Conservation (phyloP, 2,888 invertebrate genomes). For the Sphinx pinastri region DNA sequence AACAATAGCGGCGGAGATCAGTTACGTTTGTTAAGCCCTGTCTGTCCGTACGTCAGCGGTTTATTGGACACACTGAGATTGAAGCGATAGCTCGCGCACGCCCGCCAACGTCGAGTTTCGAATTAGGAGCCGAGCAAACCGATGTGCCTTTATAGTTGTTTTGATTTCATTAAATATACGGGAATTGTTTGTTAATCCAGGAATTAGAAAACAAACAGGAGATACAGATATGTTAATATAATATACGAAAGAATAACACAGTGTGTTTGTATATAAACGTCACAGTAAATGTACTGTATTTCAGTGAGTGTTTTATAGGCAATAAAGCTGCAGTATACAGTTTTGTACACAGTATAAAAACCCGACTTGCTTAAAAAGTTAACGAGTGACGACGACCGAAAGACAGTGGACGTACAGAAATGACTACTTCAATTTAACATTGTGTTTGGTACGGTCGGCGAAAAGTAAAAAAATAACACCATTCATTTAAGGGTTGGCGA, state of each 20-base stretch:
- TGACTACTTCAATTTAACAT: too few species aligned
- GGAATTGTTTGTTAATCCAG: slow-evolving; percentile 15
- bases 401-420: too few species aligned
- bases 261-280: neutral
- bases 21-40: slow-evolving; percentile 70
- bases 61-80: slow-evolving; percentile 73
- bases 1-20: slow-evolving; percentile 71
- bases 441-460: too few species aligned
- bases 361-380: too few species aligned
- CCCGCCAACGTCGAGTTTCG: slow-evolving; percentile 65
- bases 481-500: too few species aligned
- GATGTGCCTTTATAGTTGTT: slow-evolving; percentile 16
- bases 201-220: neutral
- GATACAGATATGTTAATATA: neutral
- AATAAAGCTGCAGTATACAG: neutral
- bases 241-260: neutral
- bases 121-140: slow-evolving; percentile 44
- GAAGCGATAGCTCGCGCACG: slow-evolving; percentile 64
- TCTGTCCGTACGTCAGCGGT: slow-evolving; percentile 70
- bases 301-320: too few species aligned
- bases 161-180: slow-evolving; percentile 22
- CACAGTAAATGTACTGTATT: too few species aligned
- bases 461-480: too few species aligned
- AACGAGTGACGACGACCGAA: too few species aligned
- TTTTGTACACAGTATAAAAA: too few species aligned